Conservation (phyloP, 2,113 vertebrate species). For the Lepus americanus region DNA sequence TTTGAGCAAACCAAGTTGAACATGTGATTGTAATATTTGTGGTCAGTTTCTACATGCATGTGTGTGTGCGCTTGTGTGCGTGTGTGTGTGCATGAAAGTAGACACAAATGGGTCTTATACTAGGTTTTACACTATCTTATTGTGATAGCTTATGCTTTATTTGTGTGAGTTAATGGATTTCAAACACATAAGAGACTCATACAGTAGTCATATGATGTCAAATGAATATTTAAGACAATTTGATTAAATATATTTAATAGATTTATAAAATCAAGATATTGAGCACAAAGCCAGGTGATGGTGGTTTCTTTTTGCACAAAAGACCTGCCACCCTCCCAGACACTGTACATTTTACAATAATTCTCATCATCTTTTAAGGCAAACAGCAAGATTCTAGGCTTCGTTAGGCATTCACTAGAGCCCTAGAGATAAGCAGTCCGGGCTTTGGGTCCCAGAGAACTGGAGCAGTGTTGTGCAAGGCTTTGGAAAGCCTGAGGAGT, state of each 20-base stretch:
- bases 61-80: not conserved
- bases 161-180: not conserved
- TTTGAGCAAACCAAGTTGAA: not conserved
- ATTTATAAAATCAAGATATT: not conserved
- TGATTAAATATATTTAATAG: conserved; percentile 1
- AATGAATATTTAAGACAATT: not conserved
- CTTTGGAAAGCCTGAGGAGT: not conserved
- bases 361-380: not conserved
- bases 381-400: not conserved
- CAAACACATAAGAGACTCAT: not conserved
- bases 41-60: not conserved
- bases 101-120: not conserved
- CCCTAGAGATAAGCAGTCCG: not conserved
- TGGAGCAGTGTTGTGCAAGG: accelerated
- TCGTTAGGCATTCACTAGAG: not conserved
- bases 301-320: not conserved
- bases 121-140: not conserved
- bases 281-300: not conserved
- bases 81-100: not conserved
- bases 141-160: not conserved
- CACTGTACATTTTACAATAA: not conserved
- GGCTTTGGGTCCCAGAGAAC: not conserved
- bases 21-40: not conserved
- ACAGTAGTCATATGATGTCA: not conserved
- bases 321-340: no score